These are phyloP conservation scores for Rhyacophila evoluta DNA, from an alignment of 2,888 invertebrate genomes.

Conservation along the genomic window DNA sequence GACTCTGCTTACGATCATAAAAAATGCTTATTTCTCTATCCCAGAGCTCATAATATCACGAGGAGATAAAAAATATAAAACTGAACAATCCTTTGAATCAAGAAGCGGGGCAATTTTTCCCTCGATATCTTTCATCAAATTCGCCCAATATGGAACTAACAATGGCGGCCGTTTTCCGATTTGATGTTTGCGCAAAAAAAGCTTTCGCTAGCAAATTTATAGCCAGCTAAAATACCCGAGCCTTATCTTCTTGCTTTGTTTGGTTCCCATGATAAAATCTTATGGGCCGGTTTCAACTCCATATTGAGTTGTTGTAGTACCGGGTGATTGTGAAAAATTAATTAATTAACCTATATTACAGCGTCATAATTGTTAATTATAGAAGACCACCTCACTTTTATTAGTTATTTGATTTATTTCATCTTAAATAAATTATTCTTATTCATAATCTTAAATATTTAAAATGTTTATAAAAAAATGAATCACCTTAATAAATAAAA, in stretches of 20 bases:
- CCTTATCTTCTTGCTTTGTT: conserved; percentile 24
- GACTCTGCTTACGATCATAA: too few relatives aligned
- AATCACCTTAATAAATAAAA: too few relatives aligned
- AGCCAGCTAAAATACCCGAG: conserved; percentile 24
- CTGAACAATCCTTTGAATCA: conserved; percentile 22
- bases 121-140: conserved; percentile 20
- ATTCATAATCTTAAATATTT: too few relatives aligned
- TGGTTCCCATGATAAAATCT: conserved; percentile 24
- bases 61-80: conserved; percentile 17
- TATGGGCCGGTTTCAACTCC: conserved; percentile 23
- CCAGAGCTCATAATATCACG: background rate
- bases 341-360: too few relatives aligned
- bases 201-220: background rate
- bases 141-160: conserved; percentile 5
- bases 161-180: conserved; percentile 8
- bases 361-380: too few relatives aligned
- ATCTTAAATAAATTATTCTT: too few relatives aligned
- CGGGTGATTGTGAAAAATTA: background rate
- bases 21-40: background rate
- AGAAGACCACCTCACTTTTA: too few relatives aligned
- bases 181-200: conserved; percentile 17
- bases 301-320: background rate
- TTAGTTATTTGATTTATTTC: too few relatives aligned
- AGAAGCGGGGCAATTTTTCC: conserved; percentile 18
- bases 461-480: too few relatives aligned